Conservation (phyloP, 2,113 vertebrate species). For the Ageneiosus marmoratus region DNA sequence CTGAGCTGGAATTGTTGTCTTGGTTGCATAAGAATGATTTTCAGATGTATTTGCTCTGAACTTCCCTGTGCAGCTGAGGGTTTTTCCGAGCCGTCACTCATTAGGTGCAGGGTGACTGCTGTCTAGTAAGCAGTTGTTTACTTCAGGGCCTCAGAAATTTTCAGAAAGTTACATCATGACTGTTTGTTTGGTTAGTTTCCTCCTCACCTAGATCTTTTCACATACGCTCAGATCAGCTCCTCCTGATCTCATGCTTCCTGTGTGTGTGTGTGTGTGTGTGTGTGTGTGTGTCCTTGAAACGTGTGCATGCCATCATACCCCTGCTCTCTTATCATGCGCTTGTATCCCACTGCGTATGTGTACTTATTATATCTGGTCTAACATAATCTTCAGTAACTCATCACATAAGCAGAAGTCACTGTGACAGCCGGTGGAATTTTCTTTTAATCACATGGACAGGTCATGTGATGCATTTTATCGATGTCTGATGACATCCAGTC, state of each 20-base stretch:
- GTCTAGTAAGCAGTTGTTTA: slow-evolving; percentile 2
- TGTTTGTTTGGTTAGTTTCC: slow-evolving; percentile 16
- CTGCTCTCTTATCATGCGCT: slow-evolving; percentile 16
- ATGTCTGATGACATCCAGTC: slow-evolving; percentile 20
- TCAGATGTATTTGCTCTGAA: neutral
- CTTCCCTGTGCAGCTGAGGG: neutral
- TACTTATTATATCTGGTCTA: neutral
- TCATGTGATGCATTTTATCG: slow-evolving; percentile 40
- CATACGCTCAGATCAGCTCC: neutral
- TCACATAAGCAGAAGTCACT: neutral
- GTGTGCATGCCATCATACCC: neutral
- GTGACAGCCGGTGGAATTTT: slow-evolving; percentile 43
- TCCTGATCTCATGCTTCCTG: neutral
- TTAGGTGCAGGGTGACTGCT: neutral
- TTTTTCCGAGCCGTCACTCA: neutral
- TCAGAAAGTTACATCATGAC: neutral
- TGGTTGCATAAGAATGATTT: neutral
- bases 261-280: neutral
- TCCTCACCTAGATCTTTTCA: neutral
- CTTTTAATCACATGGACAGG: slow-evolving; percentile 67
- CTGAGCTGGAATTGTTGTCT: neutral
- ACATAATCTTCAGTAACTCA: neutral
- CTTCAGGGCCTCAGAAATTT: neutral
- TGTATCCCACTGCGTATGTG: neutral
- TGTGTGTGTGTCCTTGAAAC: slow-evolving; percentile 40